Conservation (phyloP, 2,797 vertebrate genomes). For the Remorina albescens region DNA sequence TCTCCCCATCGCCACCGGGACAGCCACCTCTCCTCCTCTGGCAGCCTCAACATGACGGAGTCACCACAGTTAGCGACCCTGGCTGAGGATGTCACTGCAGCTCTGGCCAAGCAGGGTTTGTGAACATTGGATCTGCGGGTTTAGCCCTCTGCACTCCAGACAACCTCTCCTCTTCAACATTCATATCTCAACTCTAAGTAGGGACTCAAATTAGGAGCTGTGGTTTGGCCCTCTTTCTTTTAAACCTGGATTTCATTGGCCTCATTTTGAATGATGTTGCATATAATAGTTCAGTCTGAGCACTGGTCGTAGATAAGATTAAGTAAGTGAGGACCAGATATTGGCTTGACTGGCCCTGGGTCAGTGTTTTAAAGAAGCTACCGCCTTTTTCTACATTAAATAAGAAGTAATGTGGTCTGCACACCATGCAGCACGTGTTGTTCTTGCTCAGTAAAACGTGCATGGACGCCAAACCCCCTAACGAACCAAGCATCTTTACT, state of each 20-base stretch:
- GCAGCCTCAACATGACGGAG: conserved; percentile 96
- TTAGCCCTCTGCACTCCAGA: conserved; percentile 23
- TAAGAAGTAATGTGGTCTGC: conserved; percentile 69
- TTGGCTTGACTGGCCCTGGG: conserved; percentile 65
- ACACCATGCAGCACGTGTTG: conserved; percentile 77
- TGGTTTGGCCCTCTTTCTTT: conserved; percentile 73
- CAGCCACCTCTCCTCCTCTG: conserved; percentile 96
- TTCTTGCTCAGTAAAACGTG: conserved; percentile 82
- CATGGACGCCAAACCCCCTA: conserved; percentile 81
- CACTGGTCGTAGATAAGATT: conserved; percentile 66
- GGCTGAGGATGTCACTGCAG: conserved; percentile 96
- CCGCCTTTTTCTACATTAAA: conserved; percentile 72
- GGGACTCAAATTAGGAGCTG: conserved; percentile 76
- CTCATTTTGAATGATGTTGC: conserved; percentile 77
- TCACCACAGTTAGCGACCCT: conserved; percentile 96
- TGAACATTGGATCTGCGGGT: conserved; percentile 84
- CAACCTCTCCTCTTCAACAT: conserved; percentile 49
- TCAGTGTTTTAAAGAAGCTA: conserved; percentile 72
- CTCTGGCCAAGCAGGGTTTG: conserved; percentile 99
- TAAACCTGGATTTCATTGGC: conserved; percentile 71
- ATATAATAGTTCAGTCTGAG: conserved; percentile 76
- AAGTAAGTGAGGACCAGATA: conserved; percentile 50
- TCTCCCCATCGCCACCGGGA: conserved; percentile 90
- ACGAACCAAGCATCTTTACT: conserved; percentile 73
- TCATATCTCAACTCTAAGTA: conserved; percentile 60